phyloP scores from a whole-genome alignment of 1,140 invertebrate species.

The Copidosoma floridanum region DNA sequence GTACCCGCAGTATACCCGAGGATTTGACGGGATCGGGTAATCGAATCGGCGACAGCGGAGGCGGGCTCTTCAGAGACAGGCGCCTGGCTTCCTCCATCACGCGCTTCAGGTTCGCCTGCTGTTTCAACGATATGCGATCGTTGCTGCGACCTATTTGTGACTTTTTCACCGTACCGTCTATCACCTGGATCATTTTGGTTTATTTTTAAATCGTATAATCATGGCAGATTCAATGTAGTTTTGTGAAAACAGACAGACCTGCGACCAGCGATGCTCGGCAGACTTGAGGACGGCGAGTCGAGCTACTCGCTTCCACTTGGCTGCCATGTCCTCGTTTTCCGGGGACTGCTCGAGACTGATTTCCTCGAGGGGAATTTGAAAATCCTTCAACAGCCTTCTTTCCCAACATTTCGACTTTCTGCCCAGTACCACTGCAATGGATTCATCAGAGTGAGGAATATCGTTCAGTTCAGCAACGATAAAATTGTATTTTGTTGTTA shows the following conservation, averaged over 20 bases:
- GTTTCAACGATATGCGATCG: slow-evolving; percentile 66
- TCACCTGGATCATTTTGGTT: slow-evolving; percentile 33
- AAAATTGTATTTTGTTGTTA: too few species aligned
- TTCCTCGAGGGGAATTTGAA: slow-evolving; percentile 65
- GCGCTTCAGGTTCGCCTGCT: slow-evolving; percentile 69
- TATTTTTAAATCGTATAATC: neutral
- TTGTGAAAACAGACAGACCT: slow-evolving; percentile 57
- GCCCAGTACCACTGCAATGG: slow-evolving; percentile 55
- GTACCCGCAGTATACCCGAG: slow-evolving; percentile 38
- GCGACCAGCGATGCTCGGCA: slow-evolving; percentile 67
- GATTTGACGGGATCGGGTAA: slow-evolving; percentile 35
- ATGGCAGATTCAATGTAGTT: too few species aligned
- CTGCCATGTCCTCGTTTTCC: slow-evolving; percentile 63
- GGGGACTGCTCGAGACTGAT: slow-evolving; percentile 47
- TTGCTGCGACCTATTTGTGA: slow-evolving; percentile 75
- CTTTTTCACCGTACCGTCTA: slow-evolving; percentile 51
- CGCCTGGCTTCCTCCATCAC: slow-evolving; percentile 75
- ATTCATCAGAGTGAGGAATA: neutral
- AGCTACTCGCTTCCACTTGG: slow-evolving; percentile 71
- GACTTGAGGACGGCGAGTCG: slow-evolving; percentile 68
- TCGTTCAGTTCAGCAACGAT: neutral
- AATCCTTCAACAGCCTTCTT: slow-evolving; percentile 79
- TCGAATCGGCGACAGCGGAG: slow-evolving; percentile 35
- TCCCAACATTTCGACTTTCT: slow-evolving; percentile 81
- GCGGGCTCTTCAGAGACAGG: slow-evolving; percentile 55